Percentiles rank a stretch among this genome's conserved stretches.
phyloP scores from a whole-genome alignment of 2,113 vertebrate species.

The Eubucco bourcierii region DNA sequence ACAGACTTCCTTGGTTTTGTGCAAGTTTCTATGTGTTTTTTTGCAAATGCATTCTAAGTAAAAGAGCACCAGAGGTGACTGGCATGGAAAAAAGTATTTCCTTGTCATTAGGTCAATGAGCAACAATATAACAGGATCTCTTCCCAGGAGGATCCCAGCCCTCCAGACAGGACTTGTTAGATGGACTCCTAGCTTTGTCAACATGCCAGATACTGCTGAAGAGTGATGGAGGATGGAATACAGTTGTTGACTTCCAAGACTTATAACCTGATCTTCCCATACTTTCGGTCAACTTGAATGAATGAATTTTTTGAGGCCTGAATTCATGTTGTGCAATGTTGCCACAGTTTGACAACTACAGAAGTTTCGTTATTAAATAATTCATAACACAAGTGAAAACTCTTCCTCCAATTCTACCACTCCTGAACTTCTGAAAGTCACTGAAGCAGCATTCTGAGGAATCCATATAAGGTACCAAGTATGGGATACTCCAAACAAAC shows the following conservation, averaged over 20 bases:
- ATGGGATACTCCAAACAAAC: not conserved
- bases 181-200: not conserved
- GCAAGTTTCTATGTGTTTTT: not conserved
- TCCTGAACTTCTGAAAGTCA: not conserved
- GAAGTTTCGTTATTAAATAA: not conserved
- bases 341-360: not conserved
- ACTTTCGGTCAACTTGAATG: not conserved
- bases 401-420: not conserved
- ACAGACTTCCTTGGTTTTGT: not conserved
- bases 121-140: not conserved
- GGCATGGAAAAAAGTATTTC: not conserved
- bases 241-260: not conserved
- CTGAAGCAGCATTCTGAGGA: not conserved
- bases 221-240: not conserved
- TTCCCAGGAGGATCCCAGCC: not conserved
- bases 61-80: not conserved
- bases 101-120: not conserved
- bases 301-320: not conserved
- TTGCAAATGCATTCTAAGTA: not conserved
- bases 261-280: not conserved
- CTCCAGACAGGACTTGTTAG: not conserved
- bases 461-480: not conserved
- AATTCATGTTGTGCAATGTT: not conserved
- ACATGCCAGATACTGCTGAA: not conserved
- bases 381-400: not conserved